Evolutionary conservation across 2,888 invertebrate species (phyloP), one percentile per base, ranked within the genome.

Genomic region (Caenorhabditis wallacei): DNA sequence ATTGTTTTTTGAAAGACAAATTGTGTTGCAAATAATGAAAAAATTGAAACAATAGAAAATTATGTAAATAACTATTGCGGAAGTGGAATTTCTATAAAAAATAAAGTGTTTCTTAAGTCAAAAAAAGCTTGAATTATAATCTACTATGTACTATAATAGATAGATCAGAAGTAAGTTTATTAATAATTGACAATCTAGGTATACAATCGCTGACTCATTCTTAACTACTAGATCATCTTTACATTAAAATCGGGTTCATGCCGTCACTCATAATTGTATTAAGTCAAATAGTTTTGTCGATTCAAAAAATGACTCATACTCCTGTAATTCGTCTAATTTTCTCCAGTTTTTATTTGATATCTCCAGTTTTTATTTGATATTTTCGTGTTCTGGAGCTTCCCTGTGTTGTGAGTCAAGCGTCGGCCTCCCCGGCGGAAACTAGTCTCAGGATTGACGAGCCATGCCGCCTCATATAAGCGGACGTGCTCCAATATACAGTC

Each of bases 401-500:
- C 53, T 53, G 35, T 69, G 75, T 59, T 76, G 68, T 76, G 78
- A 69, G 69, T 78, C 69, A 63, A 18, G 61, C 51, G 37, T 51
- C 22, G 56, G n/a, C n/a, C n/a, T 68, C 16, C 1, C 54, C 40
- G 10, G 78, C 78, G 78, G 78, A 78, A 78, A 78, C 78, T 53
- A 53, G 78, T 69, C 78, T 69, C 10, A 11, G 37, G 76, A 68
- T 69, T 69, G 69, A 54, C 63, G 56, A 69, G 76, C 76, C 54
- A 40, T 78, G 78, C 78, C 61, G 78, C 78, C 66, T 61, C 78
- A 78, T 78, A 78, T 69, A 78, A 78, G 30, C 78, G 78, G 78
- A 78, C 78, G 78, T 78, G 78, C 76, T 76, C 61, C 76, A 48
- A 76, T 78, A 69, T 78, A 69, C 69, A 76, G 69, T 78, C 75